Evolutionary conservation across 2,113 vertebrate species (phyloP).

Genomic region (Planiliza haematocheilus): DNA sequence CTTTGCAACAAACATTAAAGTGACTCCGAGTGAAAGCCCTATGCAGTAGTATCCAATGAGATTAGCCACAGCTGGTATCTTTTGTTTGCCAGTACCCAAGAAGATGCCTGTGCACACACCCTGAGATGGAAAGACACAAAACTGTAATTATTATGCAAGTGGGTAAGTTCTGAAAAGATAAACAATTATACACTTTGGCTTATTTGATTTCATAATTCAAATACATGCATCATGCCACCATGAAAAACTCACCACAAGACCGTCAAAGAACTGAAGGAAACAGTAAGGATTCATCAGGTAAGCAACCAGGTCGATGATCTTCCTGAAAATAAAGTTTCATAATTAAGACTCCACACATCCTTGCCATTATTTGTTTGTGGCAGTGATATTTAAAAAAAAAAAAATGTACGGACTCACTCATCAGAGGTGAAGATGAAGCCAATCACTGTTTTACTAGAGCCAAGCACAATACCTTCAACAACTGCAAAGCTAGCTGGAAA

Average conservation of each 20-base stretch:
- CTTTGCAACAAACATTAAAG: conserved; percentile 86
- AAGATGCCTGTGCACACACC: conserved; percentile 84
- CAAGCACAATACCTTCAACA: conserved; percentile 79
- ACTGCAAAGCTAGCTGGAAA: conserved; percentile 81
- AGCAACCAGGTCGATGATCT: conserved; percentile 76
- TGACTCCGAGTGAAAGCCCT: conserved; percentile 82
- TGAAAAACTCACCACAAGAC: conserved; percentile 74
- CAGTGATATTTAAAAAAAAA: no score
- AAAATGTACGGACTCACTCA: conserved; percentile 79
- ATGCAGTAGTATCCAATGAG: conserved; percentile 84
- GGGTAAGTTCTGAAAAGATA: not conserved
- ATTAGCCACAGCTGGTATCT: conserved; percentile 88
- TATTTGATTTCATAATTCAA: not conserved
- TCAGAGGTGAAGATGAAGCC: conserved; percentile 89
- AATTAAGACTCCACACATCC: not conserved
- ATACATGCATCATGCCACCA: no score
- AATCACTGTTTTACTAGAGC: conserved; percentile 82
- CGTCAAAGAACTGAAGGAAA: conserved; percentile 81
- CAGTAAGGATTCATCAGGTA: conserved; percentile 76
- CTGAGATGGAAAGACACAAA: conserved; percentile 66
- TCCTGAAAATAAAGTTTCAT: conserved; percentile 61
- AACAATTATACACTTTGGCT: not conserved
- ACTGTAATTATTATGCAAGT: not conserved
- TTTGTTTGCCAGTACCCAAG: conserved; percentile 88
- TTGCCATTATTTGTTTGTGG: not conserved